Conservation (phyloP, 2,797 vertebrate genomes). For the Limosa lapponica region DNA sequence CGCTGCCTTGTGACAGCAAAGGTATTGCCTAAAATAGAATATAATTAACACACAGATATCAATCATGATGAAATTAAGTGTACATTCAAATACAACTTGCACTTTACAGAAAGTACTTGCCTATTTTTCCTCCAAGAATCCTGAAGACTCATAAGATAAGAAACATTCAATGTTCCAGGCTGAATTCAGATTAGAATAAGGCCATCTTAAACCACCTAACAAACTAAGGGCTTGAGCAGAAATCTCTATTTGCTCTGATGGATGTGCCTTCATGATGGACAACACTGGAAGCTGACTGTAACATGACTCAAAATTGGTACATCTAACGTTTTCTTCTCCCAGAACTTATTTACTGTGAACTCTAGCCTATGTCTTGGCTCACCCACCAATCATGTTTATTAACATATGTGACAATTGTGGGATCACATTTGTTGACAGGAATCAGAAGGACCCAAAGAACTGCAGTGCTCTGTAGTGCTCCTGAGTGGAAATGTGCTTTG, state of each 20-base stretch:
- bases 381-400: background rate
- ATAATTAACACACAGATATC: slow-evolving; percentile 72
- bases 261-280: background rate
- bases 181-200: background rate
- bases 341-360: background rate
- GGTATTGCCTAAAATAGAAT: slow-evolving; percentile 69
- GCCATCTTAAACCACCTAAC: background rate
- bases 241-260: background rate
- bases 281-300: background rate
- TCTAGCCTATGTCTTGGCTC: background rate
- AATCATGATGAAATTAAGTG: slow-evolving; percentile 67
- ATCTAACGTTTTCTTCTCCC: background rate
- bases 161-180: background rate
- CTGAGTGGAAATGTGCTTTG: background rate
- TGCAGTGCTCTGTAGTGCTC: background rate
- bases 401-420: background rate
- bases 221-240: background rate
- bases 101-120: slow-evolving; percentile 52
- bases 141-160: slow-evolving; percentile 21
- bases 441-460: background rate
- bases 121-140: slow-evolving; percentile 49
- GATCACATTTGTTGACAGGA: background rate
- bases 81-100: slow-evolving; percentile 67
- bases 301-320: background rate
- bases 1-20: slow-evolving; percentile 61